Evolutionary conservation across 2,797 vertebrate species (phyloP).

Genomic region (Xerus rutilus): DNA sequence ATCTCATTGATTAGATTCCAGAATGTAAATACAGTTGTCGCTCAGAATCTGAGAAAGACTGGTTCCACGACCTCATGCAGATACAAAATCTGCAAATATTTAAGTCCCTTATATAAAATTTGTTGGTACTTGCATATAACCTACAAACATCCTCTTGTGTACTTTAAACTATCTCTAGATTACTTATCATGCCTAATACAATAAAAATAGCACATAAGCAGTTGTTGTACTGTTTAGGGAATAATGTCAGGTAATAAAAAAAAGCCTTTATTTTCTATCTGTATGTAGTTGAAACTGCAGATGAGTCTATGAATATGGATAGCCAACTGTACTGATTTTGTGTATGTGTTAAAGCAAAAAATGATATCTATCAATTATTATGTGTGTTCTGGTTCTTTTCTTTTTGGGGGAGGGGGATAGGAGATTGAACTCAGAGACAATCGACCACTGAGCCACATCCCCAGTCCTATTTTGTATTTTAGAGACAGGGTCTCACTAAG

Average conservation of each 20-base stretch:
- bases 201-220: not conserved
- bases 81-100: not conserved
- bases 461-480: too few relatives aligned
- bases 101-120: not conserved
- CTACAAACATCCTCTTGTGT: not conserved
- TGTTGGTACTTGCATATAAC: not conserved
- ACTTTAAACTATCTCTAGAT: not conserved
- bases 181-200: not conserved
- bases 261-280: not conserved
- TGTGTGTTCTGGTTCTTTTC: not conserved
- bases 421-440: too few relatives aligned
- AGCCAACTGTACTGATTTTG: not conserved
- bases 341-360: not conserved
- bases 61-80: not conserved
- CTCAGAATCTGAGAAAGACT: not conserved
- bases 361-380: not conserved
- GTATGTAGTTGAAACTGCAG: not conserved
- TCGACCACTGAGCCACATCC: too few relatives aligned
- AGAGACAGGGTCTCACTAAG: too few relatives aligned
- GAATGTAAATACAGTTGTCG: not conserved
- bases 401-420: too few relatives aligned
- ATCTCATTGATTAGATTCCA: not conserved
- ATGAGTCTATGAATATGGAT: not conserved
- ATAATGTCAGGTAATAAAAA: not conserved
- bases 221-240: not conserved